phyloP scores from a whole-genome alignment of 2,888 invertebrate genomes.

The Beris morrisii region DNA sequence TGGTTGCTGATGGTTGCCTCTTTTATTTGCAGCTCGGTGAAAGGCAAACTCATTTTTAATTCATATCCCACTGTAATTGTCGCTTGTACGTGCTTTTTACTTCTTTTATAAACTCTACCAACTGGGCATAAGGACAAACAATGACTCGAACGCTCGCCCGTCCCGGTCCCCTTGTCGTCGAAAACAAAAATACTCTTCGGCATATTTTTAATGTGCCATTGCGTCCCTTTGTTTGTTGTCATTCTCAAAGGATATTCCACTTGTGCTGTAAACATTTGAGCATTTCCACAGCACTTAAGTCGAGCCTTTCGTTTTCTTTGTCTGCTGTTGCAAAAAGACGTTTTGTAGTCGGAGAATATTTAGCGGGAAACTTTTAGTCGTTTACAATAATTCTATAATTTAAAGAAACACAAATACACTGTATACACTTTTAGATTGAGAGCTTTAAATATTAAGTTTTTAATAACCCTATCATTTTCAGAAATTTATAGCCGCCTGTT shows the following conservation, averaged over 20 bases:
- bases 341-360: background rate
- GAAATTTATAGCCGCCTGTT: too few relatives aligned
- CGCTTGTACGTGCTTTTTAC: constrained; percentile 37
- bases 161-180: background rate
- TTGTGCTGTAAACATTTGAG: constrained; percentile 38
- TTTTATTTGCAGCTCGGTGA: constrained; percentile 32
- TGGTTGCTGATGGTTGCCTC: constrained; percentile 31
- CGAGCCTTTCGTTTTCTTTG: constrained; percentile 30
- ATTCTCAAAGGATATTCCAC: constrained; percentile 37
- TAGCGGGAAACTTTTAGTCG: background rate
- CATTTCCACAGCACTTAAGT: constrained; percentile 38
- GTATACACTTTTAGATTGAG: background rate
- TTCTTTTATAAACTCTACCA: constrained; percentile 11
- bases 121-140: background rate
- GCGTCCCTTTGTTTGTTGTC: constrained; percentile 32
- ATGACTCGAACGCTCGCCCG: background rate
- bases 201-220: constrained; percentile 34
- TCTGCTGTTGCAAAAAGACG: constrained; percentile 28
- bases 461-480: too few relatives aligned
- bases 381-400: background rate
- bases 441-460: background rate
- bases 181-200: background rate
- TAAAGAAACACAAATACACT: background rate
- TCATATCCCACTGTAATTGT: constrained; percentile 35
- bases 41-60: constrained; percentile 37